These are phyloP conservation scores for Ochotona curzoniae DNA, from an alignment of 2,113 vertebrate genomes.

Conservation along the genomic window DNA sequence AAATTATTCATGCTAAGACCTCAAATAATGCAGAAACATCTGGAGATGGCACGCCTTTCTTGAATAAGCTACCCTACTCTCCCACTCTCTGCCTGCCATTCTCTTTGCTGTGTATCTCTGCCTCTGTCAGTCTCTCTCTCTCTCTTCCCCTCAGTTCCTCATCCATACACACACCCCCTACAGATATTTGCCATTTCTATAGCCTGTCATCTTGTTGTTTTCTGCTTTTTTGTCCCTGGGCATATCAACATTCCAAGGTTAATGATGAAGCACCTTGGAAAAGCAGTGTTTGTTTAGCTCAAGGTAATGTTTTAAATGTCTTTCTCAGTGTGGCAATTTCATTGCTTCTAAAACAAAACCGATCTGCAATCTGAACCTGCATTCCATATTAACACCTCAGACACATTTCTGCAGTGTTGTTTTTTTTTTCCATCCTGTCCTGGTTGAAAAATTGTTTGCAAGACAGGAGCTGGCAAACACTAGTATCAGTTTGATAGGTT, in stretches of 20 bases:
- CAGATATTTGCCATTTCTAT: slow-evolving; percentile 9
- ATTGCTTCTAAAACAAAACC: slow-evolving; percentile 71
- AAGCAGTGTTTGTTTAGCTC: slow-evolving; percentile 76
- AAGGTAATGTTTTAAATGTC: slow-evolving; percentile 70
- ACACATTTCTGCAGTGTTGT: slow-evolving; percentile 40
- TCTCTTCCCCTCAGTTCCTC: no score
- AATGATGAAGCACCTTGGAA: slow-evolving; percentile 71
- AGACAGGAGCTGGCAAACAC: slow-evolving; percentile 75
- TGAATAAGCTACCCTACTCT: not conserved
- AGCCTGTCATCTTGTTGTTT: slow-evolving; percentile 51
- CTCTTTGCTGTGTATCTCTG: not conserved
- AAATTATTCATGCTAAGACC: not conserved
- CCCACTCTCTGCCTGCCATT: not conserved
- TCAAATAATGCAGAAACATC: not conserved
- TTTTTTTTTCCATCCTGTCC: slow-evolving; percentile 72
- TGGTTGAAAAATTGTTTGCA: slow-evolving; percentile 77
- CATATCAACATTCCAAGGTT: slow-evolving; percentile 70
- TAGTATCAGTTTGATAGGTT: slow-evolving; percentile 68
- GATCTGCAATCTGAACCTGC: slow-evolving; percentile 58
- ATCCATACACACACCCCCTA: not conserved
- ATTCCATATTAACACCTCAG: slow-evolving; percentile 70
- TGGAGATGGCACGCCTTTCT: not conserved
- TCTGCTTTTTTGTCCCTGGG: slow-evolving; percentile 59
- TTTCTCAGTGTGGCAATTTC: slow-evolving; percentile 59
- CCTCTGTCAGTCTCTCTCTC: not conserved